These are phyloP conservation scores for Bovichtus variegatus DNA, from an alignment of 2,797 vertebrate species.

Conservation along the genomic window DNA sequence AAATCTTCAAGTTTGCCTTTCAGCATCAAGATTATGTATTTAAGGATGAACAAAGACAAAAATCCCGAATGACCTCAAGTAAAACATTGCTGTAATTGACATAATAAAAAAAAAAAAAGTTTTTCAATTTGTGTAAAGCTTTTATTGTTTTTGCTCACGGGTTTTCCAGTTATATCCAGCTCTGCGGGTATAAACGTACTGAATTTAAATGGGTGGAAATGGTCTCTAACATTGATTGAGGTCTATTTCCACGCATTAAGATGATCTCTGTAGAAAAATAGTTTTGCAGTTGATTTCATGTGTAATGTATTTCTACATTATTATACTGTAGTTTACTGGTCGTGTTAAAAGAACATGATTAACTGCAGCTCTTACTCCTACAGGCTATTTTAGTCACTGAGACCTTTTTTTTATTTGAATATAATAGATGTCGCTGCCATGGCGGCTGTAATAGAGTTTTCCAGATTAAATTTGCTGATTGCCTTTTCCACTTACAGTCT, in stretches of 20 bases:
- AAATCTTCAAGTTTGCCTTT: constrained; percentile 90
- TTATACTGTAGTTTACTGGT: neutral
- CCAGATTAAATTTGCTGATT: constrained; percentile 53
- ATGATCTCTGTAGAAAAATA: neutral
- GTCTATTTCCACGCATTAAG: neutral
- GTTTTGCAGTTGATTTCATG: constrained; percentile 2
- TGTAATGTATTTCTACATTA: neutral
- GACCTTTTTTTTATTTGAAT: constrained; percentile 10
- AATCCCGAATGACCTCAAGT: constrained; percentile 83
- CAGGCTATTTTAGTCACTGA: constrained; percentile 4
- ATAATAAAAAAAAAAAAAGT: constrained; percentile 78
- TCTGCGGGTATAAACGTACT: neutral
- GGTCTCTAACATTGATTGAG: neutral
- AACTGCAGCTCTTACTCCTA: constrained; percentile 19
- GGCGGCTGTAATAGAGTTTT: constrained; percentile 33
- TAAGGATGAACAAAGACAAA: constrained; percentile 82
- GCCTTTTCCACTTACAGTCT: constrained; percentile 12
- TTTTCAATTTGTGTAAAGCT: constrained; percentile 76
- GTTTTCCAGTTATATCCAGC: neutral
- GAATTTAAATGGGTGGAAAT: neutral
- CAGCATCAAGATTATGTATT: constrained; percentile 84
- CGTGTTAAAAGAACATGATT: constrained; percentile 24
- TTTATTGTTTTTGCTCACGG: constrained; percentile 30
- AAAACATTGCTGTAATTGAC: constrained; percentile 85
- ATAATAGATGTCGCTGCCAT: constrained; percentile 31